Evolutionary conservation across 2,888 invertebrate genomes (phyloP), one percentile per base, ranked within the genome.

Genomic region (Andrena camellia): DNA sequence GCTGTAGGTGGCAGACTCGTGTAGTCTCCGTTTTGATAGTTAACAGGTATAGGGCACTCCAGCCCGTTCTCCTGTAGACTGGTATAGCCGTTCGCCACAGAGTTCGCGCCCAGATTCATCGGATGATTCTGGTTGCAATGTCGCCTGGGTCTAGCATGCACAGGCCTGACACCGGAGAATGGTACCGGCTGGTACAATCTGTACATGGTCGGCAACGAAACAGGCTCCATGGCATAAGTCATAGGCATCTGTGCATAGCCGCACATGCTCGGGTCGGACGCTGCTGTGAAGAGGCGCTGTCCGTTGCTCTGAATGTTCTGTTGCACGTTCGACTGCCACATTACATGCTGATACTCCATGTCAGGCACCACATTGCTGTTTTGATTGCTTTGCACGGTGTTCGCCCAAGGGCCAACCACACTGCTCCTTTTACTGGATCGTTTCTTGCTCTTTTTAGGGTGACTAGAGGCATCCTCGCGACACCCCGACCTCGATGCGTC

Each of bases 1-100:
- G 96, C 96, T 77, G 96, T 96, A 0, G 97, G 96, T 33, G 97
- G 97, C 81, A 97, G 93, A 92, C 97, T 97, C 64, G 97, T 95
- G 83, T 95, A 95, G 84, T 95, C 95, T 57, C 94, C 95, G 52
- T 94, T 93, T 69, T 93, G 91, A 86, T 91, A 90, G 1, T 81
- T 83, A 35, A 80, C 66, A 6, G 89, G 87, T 50, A 89, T 82
- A 5, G 89, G 86, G 3, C 90, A 86, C 54, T 89, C 88, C 6
- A 89, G 81, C 63, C 90, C 87, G 52, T 92, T 92, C 64, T 93
- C 93, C 78, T 90, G 91, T 17, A 92, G 85, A 76, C 90, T 92
- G 0, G 90, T 91, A 23, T 90, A 93, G 7, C 93, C 93, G 48
- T 93, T 93, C 1, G 79, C 70, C 8, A 86, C 42, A 8, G 64